Base-by-base conservation (phyloP, 2,888 invertebrate species). In the Aricia artaxerxes region DNA sequence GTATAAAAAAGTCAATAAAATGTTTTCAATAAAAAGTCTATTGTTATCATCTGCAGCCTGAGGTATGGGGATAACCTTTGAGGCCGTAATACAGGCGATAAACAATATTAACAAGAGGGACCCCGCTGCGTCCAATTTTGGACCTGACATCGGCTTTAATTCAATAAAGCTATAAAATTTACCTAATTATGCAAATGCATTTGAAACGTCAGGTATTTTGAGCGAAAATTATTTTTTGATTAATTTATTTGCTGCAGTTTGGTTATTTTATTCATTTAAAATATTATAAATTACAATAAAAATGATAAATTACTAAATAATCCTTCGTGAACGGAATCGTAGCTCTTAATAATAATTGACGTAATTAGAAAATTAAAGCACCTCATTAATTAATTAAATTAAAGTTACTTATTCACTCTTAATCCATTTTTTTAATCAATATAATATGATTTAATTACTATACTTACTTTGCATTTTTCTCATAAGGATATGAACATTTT, bases 81-180 rank as follows among this genome's bases (percentile, higher is more conserved):
- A 89, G 92, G 88, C 89, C 90, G 91, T 92, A 92, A 93, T 92
- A 93, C 91, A 91, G 91, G 91, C 92, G 90, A 93, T 94, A 94
- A 94, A 94, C 94, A 93, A 94, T 94, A 94, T 94, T 94, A 94
- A 94, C 94, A 94, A 94, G 94, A 91, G 85, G 91, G 84, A 88
- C 88, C 91, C 94, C 93, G 94, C 92, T 92, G 94, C 84, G 93
- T 94, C 92, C 94, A 94, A 94, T 94, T 94, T 94, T 93, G 92
- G 91, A 86, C 85, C 91, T 92, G 94, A 94, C 94, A 93, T 93
- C 91, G 92, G 91, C 89, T 92, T 90, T 94, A 94, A 94, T 94
- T 94, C 94, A 94, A 94, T 94, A 94, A 94, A 94, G 94, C 93
- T 90, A 94, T 94, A 94, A 94, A 94, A 94, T 94, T 93, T 94